These are phyloP conservation scores for Hyposoter dolosus DNA, from an alignment of 2,888 invertebrate genomes.

Conservation along the genomic window DNA sequence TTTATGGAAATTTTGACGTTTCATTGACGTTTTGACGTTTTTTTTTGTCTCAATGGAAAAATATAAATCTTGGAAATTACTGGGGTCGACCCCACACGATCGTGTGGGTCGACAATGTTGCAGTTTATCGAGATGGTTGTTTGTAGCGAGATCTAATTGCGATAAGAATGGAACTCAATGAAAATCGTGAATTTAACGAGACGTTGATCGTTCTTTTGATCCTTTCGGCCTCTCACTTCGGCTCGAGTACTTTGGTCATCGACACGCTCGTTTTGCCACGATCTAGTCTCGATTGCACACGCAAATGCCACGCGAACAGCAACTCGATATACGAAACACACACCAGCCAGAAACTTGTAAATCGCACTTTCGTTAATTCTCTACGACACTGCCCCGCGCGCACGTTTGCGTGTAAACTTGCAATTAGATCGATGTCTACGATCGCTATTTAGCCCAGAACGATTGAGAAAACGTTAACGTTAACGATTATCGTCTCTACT, in stretches of 20 bases:
- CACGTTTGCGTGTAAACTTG: slow-evolving; percentile 66
- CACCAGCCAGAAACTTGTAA: slow-evolving; percentile 37
- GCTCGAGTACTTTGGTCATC: slow-evolving; percentile 16
- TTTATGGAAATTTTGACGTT: too few species aligned
- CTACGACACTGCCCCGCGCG: slow-evolving; percentile 22
- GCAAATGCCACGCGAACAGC: slow-evolving; percentile 52
- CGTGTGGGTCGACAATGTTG: neutral
- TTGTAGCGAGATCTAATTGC: neutral
- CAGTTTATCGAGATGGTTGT: neutral
- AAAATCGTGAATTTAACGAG: slow-evolving; percentile 15
- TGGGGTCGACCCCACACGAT: neutral
- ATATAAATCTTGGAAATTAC: too few species aligned
- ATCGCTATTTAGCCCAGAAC: slow-evolving; percentile 41
- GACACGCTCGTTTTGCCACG: slow-evolving; percentile 32
- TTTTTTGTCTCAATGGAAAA: too few species aligned
- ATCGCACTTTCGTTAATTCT: slow-evolving; percentile 64
- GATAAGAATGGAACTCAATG: slow-evolving; percentile 10
- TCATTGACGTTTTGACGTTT: too few species aligned
- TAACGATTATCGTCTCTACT: slow-evolving; percentile 63
- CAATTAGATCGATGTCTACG: slow-evolving; percentile 70
- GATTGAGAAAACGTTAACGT: slow-evolving; percentile 56
- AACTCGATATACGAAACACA: neutral
- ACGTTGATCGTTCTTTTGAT: neutral
- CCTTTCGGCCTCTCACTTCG: slow-evolving; percentile 21
- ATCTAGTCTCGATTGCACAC: slow-evolving; percentile 31